Evolutionary conservation across 2,113 vertebrate species (phyloP).

Genomic region (Hippocampus mohnikei): DNA sequence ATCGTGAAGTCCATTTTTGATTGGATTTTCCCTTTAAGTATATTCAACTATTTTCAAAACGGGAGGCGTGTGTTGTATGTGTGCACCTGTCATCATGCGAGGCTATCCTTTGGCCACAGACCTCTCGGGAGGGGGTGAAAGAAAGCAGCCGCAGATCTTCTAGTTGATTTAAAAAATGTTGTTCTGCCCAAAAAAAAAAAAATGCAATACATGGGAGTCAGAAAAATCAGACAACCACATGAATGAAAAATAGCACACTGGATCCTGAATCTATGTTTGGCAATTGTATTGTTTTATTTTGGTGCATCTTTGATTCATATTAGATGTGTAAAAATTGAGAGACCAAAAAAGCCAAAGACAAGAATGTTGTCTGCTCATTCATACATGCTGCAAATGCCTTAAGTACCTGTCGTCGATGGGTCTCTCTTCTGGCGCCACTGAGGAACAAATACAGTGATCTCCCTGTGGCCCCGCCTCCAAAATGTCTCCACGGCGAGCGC

Average conservation of each 20-base stretch:
- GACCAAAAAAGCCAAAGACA: background rate
- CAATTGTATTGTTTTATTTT: background rate
- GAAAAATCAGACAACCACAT: background rate
- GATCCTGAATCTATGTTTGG: background rate
- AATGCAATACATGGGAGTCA: background rate
- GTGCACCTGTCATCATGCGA: conserved; percentile 93
- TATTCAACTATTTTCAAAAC: background rate
- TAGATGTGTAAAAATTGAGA: no score
- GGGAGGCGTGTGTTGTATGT: background rate
- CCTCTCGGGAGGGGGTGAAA: conserved; percentile 92
- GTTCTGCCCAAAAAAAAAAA: conserved; percentile 74
- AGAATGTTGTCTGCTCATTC: background rate
- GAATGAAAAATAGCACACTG: background rate
- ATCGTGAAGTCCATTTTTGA: no score
- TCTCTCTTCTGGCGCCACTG: conserved; percentile 94
- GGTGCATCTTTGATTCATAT: background rate
- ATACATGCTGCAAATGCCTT: background rate
- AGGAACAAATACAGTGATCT: conserved; percentile 95
- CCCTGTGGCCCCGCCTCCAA: conserved; percentile 90
- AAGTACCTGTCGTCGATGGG: conserved; percentile 81
- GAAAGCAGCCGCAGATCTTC: conserved; percentile 93
- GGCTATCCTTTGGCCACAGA: conserved; percentile 91
- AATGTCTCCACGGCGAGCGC: conserved; percentile 94
- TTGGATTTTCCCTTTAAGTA: no score
- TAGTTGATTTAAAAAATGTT: conserved; percentile 91